phyloP scores from a whole-genome alignment of 2,113 vertebrate genomes.

The Delphinus delphis region DNA sequence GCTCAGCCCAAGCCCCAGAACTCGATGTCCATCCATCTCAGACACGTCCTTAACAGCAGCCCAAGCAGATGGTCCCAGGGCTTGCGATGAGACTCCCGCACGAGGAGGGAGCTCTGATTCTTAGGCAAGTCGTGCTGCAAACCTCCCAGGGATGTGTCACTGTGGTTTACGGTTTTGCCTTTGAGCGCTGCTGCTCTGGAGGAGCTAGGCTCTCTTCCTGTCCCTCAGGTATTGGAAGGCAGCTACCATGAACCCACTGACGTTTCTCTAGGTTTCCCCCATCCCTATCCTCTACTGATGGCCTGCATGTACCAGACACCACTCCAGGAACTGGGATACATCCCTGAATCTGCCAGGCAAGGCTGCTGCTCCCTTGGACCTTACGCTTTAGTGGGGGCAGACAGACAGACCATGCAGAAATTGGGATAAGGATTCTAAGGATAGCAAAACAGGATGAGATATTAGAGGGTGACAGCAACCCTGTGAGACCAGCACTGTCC shows the following conservation, averaged over 20 bases:
- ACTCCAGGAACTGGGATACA: neutral
- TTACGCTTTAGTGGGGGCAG: neutral
- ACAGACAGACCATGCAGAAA: neutral
- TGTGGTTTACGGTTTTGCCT: slow-evolving; percentile 2
- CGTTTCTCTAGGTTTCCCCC: neutral
- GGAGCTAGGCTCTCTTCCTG: neutral
- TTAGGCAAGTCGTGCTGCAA: neutral
- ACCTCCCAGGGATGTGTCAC: neutral
- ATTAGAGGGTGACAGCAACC: neutral
- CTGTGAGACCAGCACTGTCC: neutral
- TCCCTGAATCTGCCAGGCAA: neutral
- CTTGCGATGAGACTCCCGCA: neutral
- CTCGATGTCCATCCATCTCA: neutral
- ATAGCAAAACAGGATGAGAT: neutral
- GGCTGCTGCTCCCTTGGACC: neutral
- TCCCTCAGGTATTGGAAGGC: neutral
- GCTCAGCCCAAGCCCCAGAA: neutral
- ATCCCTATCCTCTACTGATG: neutral
- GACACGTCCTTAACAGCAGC: neutral
- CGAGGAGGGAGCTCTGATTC: neutral
- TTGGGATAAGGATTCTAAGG: neutral
- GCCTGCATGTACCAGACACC: neutral
- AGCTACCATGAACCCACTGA: neutral
- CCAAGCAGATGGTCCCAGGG: neutral
- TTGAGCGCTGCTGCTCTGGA: neutral